phyloP scores from a whole-genome alignment of 2,888 invertebrate genomes.

The Dermolepida albohirtum region DNA sequence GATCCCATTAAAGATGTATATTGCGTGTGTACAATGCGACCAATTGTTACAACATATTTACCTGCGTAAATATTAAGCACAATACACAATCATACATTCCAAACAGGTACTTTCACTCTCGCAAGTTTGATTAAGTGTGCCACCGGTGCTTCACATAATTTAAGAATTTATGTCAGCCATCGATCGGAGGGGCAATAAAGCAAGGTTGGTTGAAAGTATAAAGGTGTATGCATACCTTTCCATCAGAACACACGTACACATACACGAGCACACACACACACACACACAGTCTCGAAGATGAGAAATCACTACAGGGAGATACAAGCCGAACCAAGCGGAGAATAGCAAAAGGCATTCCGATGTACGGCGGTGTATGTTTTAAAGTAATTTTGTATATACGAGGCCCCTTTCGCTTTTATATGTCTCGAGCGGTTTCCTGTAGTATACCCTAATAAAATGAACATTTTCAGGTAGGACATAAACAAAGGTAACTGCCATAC shows the following conservation, averaged over 20 bases:
- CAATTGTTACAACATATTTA: no score
- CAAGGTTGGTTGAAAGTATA: background rate
- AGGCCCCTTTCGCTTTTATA: constrained; percentile 41
- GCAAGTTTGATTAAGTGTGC: constrained; percentile 16
- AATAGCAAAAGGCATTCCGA: constrained; percentile 29
- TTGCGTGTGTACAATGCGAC: no score
- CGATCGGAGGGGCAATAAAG: constrained; percentile 24
- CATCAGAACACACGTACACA: no score
- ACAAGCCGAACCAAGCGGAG: background rate
- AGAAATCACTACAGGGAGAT: constrained; percentile 20
- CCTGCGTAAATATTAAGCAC: no score
- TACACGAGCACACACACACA: no score
- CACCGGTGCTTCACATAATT: constrained; percentile 14
- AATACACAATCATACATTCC: no score
- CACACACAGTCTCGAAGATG: background rate
- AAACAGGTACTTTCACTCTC: constrained; percentile 6
- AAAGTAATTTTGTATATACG: constrained; percentile 41
- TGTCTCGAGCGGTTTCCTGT: constrained; percentile 42
- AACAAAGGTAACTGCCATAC: constrained; percentile 42
- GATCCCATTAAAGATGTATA: no score
- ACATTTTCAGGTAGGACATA: constrained; percentile 44
- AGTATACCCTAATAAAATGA: constrained; percentile 43
- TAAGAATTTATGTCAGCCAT: constrained; percentile 34
- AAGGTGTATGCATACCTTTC: no score
- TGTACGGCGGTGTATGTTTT: constrained; percentile 42